Conservation (phyloP, 2,113 vertebrate species). For the Spea multiplicata region DNA sequence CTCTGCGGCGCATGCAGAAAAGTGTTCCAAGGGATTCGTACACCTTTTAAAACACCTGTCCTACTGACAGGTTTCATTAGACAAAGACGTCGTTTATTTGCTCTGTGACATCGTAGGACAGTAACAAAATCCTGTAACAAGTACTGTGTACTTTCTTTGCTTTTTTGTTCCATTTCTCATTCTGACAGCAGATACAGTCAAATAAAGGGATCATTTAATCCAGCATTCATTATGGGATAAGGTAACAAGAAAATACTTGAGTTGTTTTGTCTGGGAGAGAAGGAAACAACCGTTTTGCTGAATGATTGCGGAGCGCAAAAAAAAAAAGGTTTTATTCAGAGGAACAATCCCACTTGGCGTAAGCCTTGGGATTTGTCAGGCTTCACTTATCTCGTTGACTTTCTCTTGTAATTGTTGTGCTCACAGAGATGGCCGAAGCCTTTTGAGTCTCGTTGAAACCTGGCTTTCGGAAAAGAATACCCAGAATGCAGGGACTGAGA, state of each 20-base stretch:
- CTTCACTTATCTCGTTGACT: constrained; percentile 57
- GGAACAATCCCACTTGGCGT: constrained; percentile 58
- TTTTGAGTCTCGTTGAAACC: constrained; percentile 44
- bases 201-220: constrained; percentile 30
- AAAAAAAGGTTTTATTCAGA: constrained; percentile 57
- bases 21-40: too few relatives aligned
- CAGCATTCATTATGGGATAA: constrained; percentile 48
- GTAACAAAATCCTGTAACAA: constrained; percentile 1
- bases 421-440: constrained; percentile 47
- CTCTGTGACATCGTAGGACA: constrained; percentile 29
- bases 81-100: background rate
- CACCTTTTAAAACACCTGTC: background rate
- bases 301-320: constrained; percentile 48
- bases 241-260: constrained; percentile 57
- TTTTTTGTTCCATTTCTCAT: background rate
- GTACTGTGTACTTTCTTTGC: constrained; percentile 9
- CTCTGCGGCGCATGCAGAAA: too few relatives aligned
- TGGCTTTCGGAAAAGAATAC: constrained; percentile 46
- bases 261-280: constrained; percentile 53
- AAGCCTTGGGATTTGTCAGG: constrained; percentile 60
- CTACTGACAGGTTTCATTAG: background rate
- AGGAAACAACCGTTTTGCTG: constrained; percentile 58
- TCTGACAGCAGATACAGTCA: constrained; percentile 12
- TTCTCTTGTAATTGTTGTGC: constrained; percentile 50
- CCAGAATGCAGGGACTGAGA: constrained; percentile 9